These are phyloP conservation scores for Dascyllus trimaculatus DNA, from an alignment of 2,113 vertebrate species.

Conservation along the genomic window DNA sequence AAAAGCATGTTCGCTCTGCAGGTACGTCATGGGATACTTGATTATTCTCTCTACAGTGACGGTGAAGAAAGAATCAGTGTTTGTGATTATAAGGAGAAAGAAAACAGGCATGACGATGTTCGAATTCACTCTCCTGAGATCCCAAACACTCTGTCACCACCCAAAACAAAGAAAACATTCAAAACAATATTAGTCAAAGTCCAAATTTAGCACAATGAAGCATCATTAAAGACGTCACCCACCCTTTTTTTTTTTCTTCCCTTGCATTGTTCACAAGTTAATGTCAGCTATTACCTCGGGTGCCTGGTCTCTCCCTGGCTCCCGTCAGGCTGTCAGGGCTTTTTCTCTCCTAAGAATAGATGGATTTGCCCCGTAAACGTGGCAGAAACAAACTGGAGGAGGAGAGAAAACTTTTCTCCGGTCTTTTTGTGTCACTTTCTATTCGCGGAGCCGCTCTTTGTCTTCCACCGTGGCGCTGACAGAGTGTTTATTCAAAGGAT, in stretches of 20 bases:
- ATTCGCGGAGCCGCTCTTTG: conserved; percentile 43
- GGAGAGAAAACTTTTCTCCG: conserved; percentile 11
- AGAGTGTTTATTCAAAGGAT: conserved; percentile 16
- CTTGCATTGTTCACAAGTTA: conserved; percentile 42
- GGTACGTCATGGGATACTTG: background rate
- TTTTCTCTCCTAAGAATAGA: conserved; percentile 63
- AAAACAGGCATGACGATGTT: no score
- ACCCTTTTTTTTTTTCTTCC: background rate
- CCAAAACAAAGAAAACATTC: background rate
- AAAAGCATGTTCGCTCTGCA: background rate
- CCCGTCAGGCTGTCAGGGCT: conserved; percentile 55
- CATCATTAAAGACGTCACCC: conserved; percentile 21
- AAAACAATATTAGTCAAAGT: conserved; percentile 4
- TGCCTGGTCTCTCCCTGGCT: conserved; percentile 44
- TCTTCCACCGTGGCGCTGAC: conserved; percentile 34
- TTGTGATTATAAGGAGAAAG: background rate
- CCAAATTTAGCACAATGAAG: conserved; percentile 3
- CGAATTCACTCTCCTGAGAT: background rate
- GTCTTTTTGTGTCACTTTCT: conserved; percentile 55
- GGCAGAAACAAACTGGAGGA: conserved; percentile 42
- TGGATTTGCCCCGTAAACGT: conserved; percentile 64
- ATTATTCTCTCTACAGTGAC: background rate
- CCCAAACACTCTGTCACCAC: background rate
- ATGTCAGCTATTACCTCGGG: conserved; percentile 34
- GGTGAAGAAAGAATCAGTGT: background rate